A percentile compares a stretch with the other conserved stretches of the same genome.
These are phyloP conservation scores for Aphelinus certus DNA, from an alignment of 1,140 invertebrate species.

Conservation along the genomic window DNA sequence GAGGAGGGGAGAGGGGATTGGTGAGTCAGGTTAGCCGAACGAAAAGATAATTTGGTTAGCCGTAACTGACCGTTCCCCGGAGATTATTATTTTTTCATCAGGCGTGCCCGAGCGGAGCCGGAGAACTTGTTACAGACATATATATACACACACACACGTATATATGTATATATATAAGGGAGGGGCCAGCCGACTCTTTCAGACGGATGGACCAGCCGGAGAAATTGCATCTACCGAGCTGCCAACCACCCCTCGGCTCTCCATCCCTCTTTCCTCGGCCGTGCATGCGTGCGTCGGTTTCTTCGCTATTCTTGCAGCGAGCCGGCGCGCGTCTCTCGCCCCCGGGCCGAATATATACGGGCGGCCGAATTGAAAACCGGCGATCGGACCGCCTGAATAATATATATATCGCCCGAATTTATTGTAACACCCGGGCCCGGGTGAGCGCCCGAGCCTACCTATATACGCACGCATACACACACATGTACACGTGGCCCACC, in stretches of 20 bases:
- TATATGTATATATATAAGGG: neutral
- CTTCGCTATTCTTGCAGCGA: conserved; percentile 7
- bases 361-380: conserved; percentile 65
- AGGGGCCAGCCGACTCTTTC: conserved; percentile 40
- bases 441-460: too few relatives aligned
- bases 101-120: conserved; percentile 14
- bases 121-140: neutral
- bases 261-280: conserved; percentile 41
- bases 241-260: conserved; percentile 37
- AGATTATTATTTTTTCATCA: conserved; percentile 67
- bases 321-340: neutral
- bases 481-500: too few relatives aligned
- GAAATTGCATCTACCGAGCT: conserved; percentile 60
- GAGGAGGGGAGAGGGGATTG: neutral
- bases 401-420: conserved; percentile 63
- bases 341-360: conserved; percentile 58
- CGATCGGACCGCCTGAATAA: conserved; percentile 65
- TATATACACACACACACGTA: too few relatives aligned
- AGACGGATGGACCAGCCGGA: conserved; percentile 54
- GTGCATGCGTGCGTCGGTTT: conserved; percentile 26
- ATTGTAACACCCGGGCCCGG: conserved; percentile 61
- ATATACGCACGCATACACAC: too few relatives aligned
- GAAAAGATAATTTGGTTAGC: conserved; percentile 48
- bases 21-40: conserved; percentile 10
- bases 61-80: conserved; percentile 62